These are phyloP conservation scores for Hepsetus odoe DNA, from an alignment of 2,113 vertebrate species.

Conservation along the genomic window DNA sequence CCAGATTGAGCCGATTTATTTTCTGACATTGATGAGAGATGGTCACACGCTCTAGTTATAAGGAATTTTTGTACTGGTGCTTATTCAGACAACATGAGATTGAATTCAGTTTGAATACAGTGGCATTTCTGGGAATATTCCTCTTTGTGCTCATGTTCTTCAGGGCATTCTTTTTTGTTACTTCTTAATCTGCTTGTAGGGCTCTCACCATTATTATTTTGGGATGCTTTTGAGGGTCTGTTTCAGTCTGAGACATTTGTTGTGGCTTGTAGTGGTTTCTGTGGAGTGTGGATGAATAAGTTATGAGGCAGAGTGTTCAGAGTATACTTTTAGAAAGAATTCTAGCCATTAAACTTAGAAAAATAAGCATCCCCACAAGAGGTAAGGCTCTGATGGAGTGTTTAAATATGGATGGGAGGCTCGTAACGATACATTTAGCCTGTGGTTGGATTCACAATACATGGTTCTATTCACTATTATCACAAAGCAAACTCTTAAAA, in stretches of 20 bases:
- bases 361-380: neutral
- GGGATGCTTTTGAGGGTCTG: neutral
- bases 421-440: too few species aligned
- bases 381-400: neutral
- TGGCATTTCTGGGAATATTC: too few species aligned
- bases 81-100: too few species aligned
- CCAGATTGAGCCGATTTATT: neutral
- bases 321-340: neutral
- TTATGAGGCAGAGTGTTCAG: neutral
- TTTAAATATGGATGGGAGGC: too few species aligned
- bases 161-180: neutral
- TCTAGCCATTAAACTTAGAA: neutral
- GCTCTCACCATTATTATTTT: neutral
- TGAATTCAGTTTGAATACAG: too few species aligned
- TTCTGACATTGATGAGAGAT: neutral
- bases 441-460: too few species aligned
- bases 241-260: neutral
- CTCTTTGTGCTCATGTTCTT: too few species aligned
- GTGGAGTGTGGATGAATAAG: neutral
- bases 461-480: too few species aligned
- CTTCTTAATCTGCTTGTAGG: neutral
- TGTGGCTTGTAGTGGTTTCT: conserved; percentile 20
- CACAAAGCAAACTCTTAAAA: too few species aligned
- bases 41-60: too few species aligned
- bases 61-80: too few species aligned